Conservation (phyloP, 1,140 invertebrate species). For the Drosophila nasuta region DNA sequence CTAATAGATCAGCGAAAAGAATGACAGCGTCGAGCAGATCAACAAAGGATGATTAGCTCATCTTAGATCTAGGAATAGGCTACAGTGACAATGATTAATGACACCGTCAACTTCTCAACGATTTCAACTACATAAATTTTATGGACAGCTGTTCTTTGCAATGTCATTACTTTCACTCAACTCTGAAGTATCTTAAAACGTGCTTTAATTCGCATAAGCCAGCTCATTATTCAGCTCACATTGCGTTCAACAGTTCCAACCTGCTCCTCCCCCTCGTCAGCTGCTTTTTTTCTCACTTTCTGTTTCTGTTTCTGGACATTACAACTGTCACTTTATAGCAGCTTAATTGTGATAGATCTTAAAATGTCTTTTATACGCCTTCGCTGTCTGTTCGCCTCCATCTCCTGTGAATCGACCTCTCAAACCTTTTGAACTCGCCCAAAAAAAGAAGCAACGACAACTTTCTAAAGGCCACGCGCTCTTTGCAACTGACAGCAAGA, state of each 20-base stretch:
- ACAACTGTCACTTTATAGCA: constrained; percentile 28
- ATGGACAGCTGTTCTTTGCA: neutral
- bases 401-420: constrained; percentile 27
- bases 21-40: constrained; percentile 16
- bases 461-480: constrained; percentile 40
- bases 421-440: constrained; percentile 49
- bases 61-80: constrained; percentile 8
- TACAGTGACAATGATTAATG: constrained; percentile 11
- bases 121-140: neutral
- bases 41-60: constrained; percentile 31
- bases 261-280: neutral
- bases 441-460: constrained; percentile 3
- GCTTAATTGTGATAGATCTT: constrained; percentile 53
- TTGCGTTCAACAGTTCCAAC: neutral
- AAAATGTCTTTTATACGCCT: constrained; percentile 12
- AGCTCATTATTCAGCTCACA: constrained; percentile 11
- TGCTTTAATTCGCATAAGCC: constrained; percentile 10
- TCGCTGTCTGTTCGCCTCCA: neutral
- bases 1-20: constrained; percentile 36
- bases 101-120: neutral
- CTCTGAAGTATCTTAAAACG: neutral
- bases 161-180: constrained; percentile 6
- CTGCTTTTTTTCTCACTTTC: neutral
- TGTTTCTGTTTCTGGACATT: neutral
- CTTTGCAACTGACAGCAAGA: constrained; percentile 13